phyloP scores from a whole-genome alignment of 2,113 vertebrate species.

The Axis porcinus region DNA sequence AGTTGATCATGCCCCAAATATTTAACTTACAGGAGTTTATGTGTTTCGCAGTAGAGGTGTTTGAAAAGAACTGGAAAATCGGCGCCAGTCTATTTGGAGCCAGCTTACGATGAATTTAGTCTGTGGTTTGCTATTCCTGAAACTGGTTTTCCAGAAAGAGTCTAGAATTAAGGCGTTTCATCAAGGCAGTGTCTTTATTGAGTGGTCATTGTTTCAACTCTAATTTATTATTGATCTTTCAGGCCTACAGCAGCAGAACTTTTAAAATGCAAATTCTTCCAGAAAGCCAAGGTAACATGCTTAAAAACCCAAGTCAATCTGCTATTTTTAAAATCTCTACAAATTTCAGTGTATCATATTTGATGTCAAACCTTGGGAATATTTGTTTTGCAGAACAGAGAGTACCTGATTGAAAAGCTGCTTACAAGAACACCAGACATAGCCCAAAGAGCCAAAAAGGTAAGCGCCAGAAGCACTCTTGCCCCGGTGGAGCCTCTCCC shows the following conservation, averaged over 20 bases:
- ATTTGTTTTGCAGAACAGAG: slow-evolving; percentile 92
- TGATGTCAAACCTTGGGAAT: slow-evolving; percentile 69
- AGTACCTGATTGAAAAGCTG: slow-evolving; percentile 96
- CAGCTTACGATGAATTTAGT: slow-evolving; percentile 47
- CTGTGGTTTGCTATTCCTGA: slow-evolving; percentile 60
- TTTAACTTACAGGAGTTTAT: slow-evolving; percentile 58
- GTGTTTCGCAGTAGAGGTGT: slow-evolving; percentile 43
- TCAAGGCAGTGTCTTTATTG: slow-evolving; percentile 76
- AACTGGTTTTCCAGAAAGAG: slow-evolving; percentile 71
- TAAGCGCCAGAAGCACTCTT: slow-evolving; percentile 67
- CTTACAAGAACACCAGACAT: slow-evolving; percentile 94
- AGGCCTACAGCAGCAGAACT: slow-evolving; percentile 90
- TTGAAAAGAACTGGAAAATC: slow-evolving; percentile 53
- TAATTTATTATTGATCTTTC: slow-evolving; percentile 85
- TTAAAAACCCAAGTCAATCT: slow-evolving; percentile 77
- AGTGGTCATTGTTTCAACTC: slow-evolving; percentile 80
- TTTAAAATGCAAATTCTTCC: slow-evolving; percentile 92
- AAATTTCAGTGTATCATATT: slow-evolving; percentile 43
- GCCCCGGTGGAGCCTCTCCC: background rate
- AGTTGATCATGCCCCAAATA: slow-evolving; percentile 27
- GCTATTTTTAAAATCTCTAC: slow-evolving; percentile 78
- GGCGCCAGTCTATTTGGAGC: background rate
- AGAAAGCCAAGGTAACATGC: slow-evolving; percentile 88
- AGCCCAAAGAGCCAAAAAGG: slow-evolving; percentile 96
- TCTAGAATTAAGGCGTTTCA: slow-evolving; percentile 68